Conservation (phyloP, 2,888 invertebrate species). For the Ceraclea dissimilis region DNA sequence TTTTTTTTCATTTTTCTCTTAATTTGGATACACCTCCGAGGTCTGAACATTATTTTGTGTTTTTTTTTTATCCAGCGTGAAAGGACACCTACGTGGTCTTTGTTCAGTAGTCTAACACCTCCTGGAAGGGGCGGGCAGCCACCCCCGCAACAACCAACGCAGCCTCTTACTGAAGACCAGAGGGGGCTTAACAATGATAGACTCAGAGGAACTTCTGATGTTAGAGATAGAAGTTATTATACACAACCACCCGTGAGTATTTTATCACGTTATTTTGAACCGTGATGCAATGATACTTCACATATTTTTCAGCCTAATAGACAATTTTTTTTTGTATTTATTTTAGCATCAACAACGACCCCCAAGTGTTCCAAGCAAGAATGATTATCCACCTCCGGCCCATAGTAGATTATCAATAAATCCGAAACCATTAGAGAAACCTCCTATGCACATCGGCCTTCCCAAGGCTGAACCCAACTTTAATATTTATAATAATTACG, state of each 20-base stretch:
- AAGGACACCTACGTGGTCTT: slow-evolving; percentile 48
- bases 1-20: no score
- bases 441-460: slow-evolving; percentile 30
- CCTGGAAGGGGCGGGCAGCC: slow-evolving; percentile 30
- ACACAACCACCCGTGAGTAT: slow-evolving; percentile 18
- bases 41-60: no score
- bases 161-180: slow-evolving; percentile 13
- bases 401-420: slow-evolving; percentile 33
- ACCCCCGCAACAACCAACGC: not conserved
- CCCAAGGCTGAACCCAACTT: slow-evolving; percentile 63
- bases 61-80: slow-evolving; percentile 38
- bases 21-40: no score
- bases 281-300: not conserved
- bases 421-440: slow-evolving; percentile 32
- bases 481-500: slow-evolving; percentile 58
- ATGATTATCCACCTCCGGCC: slow-evolving; percentile 43
- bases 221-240: slow-evolving; percentile 19
- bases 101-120: slow-evolving; percentile 48
- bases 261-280: not conserved
- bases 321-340: not conserved
- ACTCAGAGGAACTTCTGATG: slow-evolving; percentile 12
- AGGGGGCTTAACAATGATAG: slow-evolving; percentile 16
- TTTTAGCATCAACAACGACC: slow-evolving; percentile 30
- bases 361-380: slow-evolving; percentile 36
- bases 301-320: not conserved